phyloP scores from a whole-genome alignment of 1,140 invertebrate species.

The Drosophila willistoni region DNA sequence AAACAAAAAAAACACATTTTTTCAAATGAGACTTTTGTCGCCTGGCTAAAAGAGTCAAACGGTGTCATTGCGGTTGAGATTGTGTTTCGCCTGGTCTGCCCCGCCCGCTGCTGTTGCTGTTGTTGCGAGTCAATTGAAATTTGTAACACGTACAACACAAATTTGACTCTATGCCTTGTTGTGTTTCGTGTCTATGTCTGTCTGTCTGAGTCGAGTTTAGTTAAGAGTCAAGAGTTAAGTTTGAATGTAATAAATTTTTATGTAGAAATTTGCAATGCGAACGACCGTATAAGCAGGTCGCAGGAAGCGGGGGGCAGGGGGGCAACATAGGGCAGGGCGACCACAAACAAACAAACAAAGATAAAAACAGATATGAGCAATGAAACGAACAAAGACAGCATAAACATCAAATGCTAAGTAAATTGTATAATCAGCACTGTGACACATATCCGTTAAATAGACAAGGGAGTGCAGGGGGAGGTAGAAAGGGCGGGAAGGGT shows the following conservation, averaged over 20 bases:
- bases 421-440: constrained; percentile 55
- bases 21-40: background rate
- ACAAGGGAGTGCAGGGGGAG: background rate
- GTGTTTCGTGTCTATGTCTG: constrained; percentile 6
- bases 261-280: constrained; percentile 40
- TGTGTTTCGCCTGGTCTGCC: background rate
- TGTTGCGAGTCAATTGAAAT: constrained; percentile 44
- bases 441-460: constrained; percentile 48
- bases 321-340: background rate
- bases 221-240: constrained; percentile 6
- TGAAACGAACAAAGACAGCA: constrained; percentile 1
- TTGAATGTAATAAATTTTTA: constrained; percentile 49
- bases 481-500: background rate
- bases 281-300: background rate
- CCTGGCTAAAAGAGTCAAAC: constrained; percentile 6
- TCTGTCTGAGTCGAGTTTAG: background rate
- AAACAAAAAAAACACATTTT: too few species aligned
- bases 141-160: constrained; percentile 46
- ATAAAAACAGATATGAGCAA: constrained; percentile 11
- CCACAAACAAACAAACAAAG: background rate
- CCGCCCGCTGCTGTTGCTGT: too few species aligned
- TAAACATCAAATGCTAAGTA: constrained; percentile 30
- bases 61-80: constrained; percentile 8
- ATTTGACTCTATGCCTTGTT: constrained; percentile 32
- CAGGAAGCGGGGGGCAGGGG: too few species aligned